These are phyloP conservation scores for Galeopterus variegatus DNA, from an alignment of 2,113 vertebrate species.

Conservation along the genomic window DNA sequence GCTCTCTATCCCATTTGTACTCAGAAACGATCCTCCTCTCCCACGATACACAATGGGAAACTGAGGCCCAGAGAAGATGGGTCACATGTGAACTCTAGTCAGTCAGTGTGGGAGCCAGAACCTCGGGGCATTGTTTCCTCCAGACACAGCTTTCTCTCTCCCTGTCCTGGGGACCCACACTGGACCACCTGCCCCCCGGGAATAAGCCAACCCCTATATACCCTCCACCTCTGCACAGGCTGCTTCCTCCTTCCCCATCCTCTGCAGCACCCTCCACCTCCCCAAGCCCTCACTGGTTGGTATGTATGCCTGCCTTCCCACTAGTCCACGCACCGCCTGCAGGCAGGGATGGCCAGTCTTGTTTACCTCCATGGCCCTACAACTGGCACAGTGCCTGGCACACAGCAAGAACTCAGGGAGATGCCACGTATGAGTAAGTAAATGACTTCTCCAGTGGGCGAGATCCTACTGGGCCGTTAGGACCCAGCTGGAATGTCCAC, in stretches of 20 bases:
- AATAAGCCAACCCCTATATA: not conserved
- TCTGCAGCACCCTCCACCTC: not conserved
- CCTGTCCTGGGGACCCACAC: not conserved
- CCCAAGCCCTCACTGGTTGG: not conserved
- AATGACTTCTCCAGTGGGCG: rapidly evolving
- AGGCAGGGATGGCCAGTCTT: rapidly evolving
- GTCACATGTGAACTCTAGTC: not conserved
- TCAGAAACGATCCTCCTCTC: not conserved
- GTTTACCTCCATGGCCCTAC: not conserved
- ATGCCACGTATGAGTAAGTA: not conserved
- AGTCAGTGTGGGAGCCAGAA: not conserved
- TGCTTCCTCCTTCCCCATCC: not conserved
- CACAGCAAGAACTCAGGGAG: not conserved
- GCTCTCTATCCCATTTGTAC: rapidly evolving
- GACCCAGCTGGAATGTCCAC: not conserved
- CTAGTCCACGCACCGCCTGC: not conserved
- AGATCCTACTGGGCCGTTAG: rapidly evolving
- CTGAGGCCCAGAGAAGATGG: not conserved
- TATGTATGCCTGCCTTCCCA: rapidly evolving
- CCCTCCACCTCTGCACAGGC: rapidly evolving
- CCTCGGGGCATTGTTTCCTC: not conserved
- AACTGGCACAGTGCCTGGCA: not conserved
- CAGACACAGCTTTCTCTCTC: too few species aligned
- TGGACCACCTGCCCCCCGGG: not conserved
- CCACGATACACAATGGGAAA: not conserved